These are phyloP conservation scores for Gonatopus flavifemur DNA, from an alignment of 1,140 invertebrate species.

Conservation along the genomic window DNA sequence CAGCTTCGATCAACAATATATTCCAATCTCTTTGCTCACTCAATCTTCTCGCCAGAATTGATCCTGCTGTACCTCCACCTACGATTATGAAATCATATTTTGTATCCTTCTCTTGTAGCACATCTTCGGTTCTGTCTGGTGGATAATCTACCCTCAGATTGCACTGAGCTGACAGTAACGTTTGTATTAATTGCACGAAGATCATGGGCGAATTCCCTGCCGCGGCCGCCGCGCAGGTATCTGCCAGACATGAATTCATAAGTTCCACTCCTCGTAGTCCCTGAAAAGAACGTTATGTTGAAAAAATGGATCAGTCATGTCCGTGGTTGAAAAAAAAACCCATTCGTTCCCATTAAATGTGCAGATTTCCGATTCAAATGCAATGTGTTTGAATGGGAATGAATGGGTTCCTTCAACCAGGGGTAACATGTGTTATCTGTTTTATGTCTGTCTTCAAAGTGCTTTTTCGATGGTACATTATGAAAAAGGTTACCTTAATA, in stretches of 20 bases:
- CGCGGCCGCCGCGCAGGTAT: constrained; percentile 27
- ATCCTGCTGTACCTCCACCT: constrained; percentile 68
- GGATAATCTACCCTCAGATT: constrained; percentile 49
- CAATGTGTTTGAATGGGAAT: too few relatives aligned
- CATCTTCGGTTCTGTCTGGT: constrained; percentile 55
- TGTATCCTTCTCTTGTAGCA: constrained; percentile 11
- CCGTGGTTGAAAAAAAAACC: too few relatives aligned
- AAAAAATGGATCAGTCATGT: too few relatives aligned
- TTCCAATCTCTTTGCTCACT: constrained; percentile 56
- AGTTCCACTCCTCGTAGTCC: too few relatives aligned
- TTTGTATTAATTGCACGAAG: constrained; percentile 54
- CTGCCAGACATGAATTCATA: constrained; percentile 44
- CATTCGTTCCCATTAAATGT: too few relatives aligned
- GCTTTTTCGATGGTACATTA: too few relatives aligned
- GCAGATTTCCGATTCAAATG: too few relatives aligned
- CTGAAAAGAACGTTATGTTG: too few relatives aligned
- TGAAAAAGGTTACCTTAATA: too few relatives aligned
- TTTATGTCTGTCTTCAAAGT: too few relatives aligned
- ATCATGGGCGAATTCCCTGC: constrained; percentile 10
- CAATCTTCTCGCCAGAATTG: constrained; percentile 64
- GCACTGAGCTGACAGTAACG: constrained; percentile 61
- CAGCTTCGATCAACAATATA: constrained; percentile 63
- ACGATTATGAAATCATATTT: constrained; percentile 63
- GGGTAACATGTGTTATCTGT: too few relatives aligned
- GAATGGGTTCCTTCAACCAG: too few relatives aligned